Conservation (phyloP, 2,113 vertebrate species). For the Orientallactaga bullata region DNA sequence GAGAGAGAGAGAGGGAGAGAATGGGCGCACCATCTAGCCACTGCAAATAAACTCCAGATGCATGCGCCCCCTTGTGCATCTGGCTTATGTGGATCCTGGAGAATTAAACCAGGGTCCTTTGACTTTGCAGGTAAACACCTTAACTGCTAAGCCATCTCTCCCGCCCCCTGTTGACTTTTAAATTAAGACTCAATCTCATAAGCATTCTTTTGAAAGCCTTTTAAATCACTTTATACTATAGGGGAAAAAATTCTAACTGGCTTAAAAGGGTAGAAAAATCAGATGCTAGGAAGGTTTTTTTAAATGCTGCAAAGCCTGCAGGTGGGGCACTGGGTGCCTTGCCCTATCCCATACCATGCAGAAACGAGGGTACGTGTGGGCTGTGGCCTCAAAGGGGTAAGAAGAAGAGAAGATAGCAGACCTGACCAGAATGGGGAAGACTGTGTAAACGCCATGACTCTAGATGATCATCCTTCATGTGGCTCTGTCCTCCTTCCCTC, state of each 20-base stretch:
- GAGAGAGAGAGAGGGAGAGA: too few species aligned
- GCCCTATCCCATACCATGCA: background rate
- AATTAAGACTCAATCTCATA: background rate
- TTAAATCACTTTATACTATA: background rate
- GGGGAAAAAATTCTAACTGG: background rate
- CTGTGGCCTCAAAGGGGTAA: background rate
- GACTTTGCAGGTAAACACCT: too few species aligned
- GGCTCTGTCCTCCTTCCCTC: background rate
- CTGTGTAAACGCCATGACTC: background rate
- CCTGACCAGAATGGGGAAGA: background rate
- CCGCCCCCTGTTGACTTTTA: background rate
- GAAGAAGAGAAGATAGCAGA: background rate
- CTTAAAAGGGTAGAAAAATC: background rate
- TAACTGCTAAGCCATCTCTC: too few species aligned
- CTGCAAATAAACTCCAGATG: too few species aligned
- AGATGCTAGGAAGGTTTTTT: background rate
- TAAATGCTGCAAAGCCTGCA: background rate
- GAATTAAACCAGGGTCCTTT: too few species aligned
- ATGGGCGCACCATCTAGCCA: too few species aligned
- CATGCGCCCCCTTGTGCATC: too few species aligned
- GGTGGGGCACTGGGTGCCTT: background rate
- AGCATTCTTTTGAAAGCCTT: background rate
- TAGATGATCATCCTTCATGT: background rate
- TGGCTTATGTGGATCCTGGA: too few species aligned
- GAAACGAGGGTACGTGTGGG: background rate